These are phyloP conservation scores for Alectura lathami DNA, from an alignment of 2,113 vertebrate genomes.

Conservation along the genomic window DNA sequence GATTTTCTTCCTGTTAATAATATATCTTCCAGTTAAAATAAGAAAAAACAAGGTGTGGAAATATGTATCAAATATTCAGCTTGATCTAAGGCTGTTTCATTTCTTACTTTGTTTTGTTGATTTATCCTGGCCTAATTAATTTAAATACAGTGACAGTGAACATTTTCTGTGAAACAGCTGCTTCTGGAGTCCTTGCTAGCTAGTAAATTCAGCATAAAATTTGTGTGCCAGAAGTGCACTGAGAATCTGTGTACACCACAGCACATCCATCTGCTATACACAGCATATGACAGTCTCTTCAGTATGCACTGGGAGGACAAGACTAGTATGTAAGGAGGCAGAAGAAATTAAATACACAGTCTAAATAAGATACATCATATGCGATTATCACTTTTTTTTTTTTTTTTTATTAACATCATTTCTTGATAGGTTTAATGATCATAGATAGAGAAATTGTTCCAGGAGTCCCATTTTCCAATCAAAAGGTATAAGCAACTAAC, in stretches of 20 bases:
- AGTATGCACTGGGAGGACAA: not conserved
- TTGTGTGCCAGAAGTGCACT: not conserved
- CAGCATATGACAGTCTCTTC: slow-evolving; percentile 29
- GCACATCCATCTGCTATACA: slow-evolving; percentile 34
- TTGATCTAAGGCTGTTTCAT: not conserved
- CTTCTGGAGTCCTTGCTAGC: slow-evolving; percentile 10
- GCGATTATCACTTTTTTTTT: not conserved
- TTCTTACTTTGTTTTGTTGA: not conserved
- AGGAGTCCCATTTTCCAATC: not conserved
- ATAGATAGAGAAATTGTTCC: not conserved
- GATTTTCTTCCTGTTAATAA: not conserved
- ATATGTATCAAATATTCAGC: not conserved
- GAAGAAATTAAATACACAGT: not conserved
- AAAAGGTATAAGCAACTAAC: not conserved
- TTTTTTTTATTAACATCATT: not conserved
- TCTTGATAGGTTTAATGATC: not conserved
- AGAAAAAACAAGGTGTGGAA: not conserved
- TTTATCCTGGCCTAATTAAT: slow-evolving; percentile 5
- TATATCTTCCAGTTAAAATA: not conserved
- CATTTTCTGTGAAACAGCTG: slow-evolving; percentile 17
- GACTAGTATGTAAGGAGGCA: not conserved
- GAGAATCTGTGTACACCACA: slow-evolving; percentile 24
- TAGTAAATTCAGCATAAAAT: slow-evolving; percentile 44
- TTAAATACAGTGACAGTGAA: not conserved
- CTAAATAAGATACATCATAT: not conserved